Conservation (phyloP, 2,113 vertebrate genomes). For the Pipra filicauda region DNA sequence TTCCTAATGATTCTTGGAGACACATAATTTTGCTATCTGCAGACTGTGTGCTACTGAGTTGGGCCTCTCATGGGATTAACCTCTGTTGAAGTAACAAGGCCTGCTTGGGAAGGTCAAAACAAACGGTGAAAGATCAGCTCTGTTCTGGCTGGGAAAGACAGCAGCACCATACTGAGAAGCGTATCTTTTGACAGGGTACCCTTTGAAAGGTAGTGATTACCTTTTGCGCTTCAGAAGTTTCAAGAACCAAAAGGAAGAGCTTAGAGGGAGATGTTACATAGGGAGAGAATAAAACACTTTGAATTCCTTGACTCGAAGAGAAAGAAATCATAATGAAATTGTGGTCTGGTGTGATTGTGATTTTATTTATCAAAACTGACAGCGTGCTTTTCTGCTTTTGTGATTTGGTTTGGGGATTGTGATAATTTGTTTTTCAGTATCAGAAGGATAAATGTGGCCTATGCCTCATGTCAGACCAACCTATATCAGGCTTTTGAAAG, state of each 20-base stretch:
- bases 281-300: neutral
- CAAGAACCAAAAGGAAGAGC: neutral
- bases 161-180: neutral
- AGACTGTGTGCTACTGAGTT: neutral
- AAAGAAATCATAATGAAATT: neutral
- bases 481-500: neutral
- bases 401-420: neutral
- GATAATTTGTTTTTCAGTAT: neutral
- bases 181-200: neutral
- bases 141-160: neutral
- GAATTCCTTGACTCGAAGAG: neutral
- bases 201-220: neutral
- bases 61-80: neutral
- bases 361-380: neutral
- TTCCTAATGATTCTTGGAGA: neutral
- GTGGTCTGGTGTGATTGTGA: neutral
- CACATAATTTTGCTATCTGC: neutral
- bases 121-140: neutral
- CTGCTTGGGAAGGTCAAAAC: neutral
- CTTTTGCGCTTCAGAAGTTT: neutral
- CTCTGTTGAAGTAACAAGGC: neutral
- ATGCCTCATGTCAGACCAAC: neutral
- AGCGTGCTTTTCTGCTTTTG: neutral
- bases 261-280: neutral
- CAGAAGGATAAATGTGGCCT: neutral